Base-by-base conservation (phyloP, 2,888 invertebrate species). In the Tetanocera ferruginea region DNA sequence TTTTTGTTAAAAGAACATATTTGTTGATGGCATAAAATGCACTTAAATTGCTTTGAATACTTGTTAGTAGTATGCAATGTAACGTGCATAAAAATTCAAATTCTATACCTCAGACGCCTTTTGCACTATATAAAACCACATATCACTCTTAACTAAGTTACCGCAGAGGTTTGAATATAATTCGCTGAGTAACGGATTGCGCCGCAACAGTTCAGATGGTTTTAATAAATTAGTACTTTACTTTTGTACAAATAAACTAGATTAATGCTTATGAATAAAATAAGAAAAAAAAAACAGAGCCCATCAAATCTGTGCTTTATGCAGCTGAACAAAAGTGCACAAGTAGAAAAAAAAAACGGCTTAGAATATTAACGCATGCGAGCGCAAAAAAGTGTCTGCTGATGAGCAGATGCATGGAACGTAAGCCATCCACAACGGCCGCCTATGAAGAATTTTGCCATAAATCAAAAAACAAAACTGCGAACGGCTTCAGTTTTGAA, bases 381-480 rank as follows among this genome's bases (percentile, higher is more conserved):
- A 43, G 60, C 17, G 37, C 9, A 23, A 37, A 34, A 60, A 23
- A 37, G 60, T 37, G 70, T 55, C 70, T 28, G 49, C 17, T 49
- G 28, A 43, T 64, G 64, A 64, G 74, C 74, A 64, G 79, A 76
- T 80, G 80, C 83, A 82, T 83, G 86, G 82, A 85, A 84, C 82
- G 83, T 76, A 84, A 83, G 79, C 84, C 83, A 87, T 86, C 86
- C 86, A 87, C 82, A 85, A 86, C 87, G 86, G 86, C 86, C 87
- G 84, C 86, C 86, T 86, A 84, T 82, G 86, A 82, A 84, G 86
- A 86, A 86, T 83, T 83, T 81, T 81, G 80, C 83, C 83, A 86
- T 85, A 85, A 85, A 86, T 86, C 86, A 86, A 83, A 82, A 31
- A 37, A 70, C 64, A 66, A 64, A 76, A 57, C 52, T 72, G 52